A percentile compares a stretch with the other conserved stretches of the same genome.
phyloP scores from a whole-genome alignment of 2,888 invertebrate genomes.

The Imbricaverruca yamaguchii region DNA sequence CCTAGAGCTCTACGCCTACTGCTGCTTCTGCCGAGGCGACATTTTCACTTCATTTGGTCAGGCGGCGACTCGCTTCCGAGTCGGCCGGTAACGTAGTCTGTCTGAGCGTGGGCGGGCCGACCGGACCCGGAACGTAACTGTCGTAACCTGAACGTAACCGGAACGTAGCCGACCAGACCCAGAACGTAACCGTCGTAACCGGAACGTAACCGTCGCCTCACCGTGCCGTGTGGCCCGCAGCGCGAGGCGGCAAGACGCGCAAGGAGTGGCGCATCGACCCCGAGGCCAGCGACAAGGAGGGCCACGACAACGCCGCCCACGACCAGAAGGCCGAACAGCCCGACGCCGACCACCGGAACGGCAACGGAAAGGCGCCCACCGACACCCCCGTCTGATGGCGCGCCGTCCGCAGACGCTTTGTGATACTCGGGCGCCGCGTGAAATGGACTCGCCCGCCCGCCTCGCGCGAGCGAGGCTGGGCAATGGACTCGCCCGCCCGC shows the following conservation, averaged over 20 bases:
- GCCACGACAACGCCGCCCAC: conserved; percentile 6
- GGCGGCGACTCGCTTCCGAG: too few species aligned
- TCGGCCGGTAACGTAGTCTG: too few species aligned
- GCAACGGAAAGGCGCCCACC: conserved; percentile 8
- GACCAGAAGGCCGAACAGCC: neutral
- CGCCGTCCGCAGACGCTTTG: neutral
- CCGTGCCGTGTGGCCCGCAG: conserved; percentile 2
- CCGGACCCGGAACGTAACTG: too few species aligned
- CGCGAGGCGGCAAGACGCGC: neutral
- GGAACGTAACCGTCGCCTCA: neutral
- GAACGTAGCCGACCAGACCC: too few species aligned
- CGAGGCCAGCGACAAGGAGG: neutral
- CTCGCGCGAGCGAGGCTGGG: too few species aligned
- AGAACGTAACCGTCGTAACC: too few species aligned
- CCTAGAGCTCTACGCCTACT: too few species aligned
- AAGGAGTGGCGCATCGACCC: conserved; percentile 17
- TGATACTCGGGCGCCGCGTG: neutral
- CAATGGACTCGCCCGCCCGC: too few species aligned
- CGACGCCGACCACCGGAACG: neutral
- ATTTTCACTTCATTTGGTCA: too few species aligned
- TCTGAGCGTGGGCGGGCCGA: too few species aligned
- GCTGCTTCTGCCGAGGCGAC: too few species aligned
- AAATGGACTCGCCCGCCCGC: neutral
- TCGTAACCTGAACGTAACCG: too few species aligned
- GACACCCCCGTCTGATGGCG: neutral